phyloP scores from a whole-genome alignment of 1,140 invertebrate genomes.

The Notospermus geniculatus region DNA sequence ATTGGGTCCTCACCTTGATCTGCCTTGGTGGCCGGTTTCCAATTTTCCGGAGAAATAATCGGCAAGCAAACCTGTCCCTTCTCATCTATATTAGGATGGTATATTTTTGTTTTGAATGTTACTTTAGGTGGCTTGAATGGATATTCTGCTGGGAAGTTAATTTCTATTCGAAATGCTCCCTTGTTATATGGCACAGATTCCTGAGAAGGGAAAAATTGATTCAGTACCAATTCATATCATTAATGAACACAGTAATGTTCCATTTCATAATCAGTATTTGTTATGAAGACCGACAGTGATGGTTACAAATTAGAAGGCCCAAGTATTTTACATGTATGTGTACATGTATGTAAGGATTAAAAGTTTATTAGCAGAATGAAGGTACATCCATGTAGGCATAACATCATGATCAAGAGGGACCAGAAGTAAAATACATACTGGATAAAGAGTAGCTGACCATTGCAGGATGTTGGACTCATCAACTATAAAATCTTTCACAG shows the following conservation, averaged over 20 bases:
- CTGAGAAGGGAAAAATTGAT: conserved; percentile 58
- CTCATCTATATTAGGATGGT: conserved; percentile 99
- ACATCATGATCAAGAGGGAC: too few species aligned
- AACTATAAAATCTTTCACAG: conserved; percentile 36
- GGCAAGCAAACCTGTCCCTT: conserved; percentile 94
- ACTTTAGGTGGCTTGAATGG: conserved; percentile 99
- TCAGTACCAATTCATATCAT: too few species aligned
- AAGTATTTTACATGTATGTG: too few species aligned
- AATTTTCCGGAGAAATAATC: conserved; percentile 98
- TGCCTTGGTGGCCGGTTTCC: conserved; percentile 99
- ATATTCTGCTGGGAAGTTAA: conserved; percentile 98
- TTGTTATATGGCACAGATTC: conserved; percentile 98
- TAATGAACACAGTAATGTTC: too few species aligned
- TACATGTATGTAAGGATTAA: too few species aligned
- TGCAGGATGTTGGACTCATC: conserved; percentile 45
- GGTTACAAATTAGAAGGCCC: too few species aligned
- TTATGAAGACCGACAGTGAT: too few species aligned
- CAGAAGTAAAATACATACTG: conserved; percentile 61
- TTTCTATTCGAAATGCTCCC: conserved; percentile 97
- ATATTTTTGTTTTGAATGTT: conserved; percentile 98
- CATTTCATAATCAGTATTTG: too few species aligned
- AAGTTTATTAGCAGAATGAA: too few species aligned
- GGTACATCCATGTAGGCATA: too few species aligned
- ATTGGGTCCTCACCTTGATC: conserved; percentile 81
- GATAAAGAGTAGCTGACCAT: conserved; percentile 53